phyloP scores from a whole-genome alignment of 1,140 invertebrate genomes.

The Ips nitidus region DNA sequence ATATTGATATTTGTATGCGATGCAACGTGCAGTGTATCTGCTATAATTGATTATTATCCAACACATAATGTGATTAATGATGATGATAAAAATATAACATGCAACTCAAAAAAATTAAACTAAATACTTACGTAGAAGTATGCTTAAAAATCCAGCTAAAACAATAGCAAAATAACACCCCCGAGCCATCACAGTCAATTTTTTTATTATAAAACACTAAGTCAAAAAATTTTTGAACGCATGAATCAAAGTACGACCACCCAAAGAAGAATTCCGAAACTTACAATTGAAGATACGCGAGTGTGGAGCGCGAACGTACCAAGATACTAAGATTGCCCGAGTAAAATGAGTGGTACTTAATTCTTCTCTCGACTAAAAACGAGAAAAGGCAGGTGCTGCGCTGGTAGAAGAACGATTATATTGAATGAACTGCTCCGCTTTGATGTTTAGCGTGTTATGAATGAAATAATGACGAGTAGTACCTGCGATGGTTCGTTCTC shows the following conservation, averaged over 20 bases:
- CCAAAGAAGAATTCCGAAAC: conserved; percentile 2
- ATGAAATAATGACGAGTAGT: conserved; percentile 25
- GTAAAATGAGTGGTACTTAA: conserved; percentile 2
- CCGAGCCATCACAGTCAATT: conserved; percentile 6
- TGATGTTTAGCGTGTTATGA: conserved; percentile 30
- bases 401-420: conserved; percentile 6
- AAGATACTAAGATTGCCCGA: neutral
- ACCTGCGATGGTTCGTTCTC: conserved; percentile 20
- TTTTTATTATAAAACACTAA: too few species aligned
- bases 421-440: conserved; percentile 30
- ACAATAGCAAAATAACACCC: conserved; percentile 1
- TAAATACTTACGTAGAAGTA: conserved; percentile 23
- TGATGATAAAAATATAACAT: neutral
- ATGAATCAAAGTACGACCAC: neutral
- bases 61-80: neutral
- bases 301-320: neutral
- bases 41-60: too few species aligned
- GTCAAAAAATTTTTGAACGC: too few species aligned
- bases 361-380: conserved; percentile 16
- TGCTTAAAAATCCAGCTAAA: conserved; percentile 6
- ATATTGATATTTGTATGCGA: too few species aligned
- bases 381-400: conserved; percentile 25
- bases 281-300: neutral
- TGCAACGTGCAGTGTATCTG: too few species aligned
- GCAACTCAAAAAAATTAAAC: neutral